Evolutionary conservation across 2,113 vertebrate species (phyloP).

Genomic region (Barbus barbus): DNA sequence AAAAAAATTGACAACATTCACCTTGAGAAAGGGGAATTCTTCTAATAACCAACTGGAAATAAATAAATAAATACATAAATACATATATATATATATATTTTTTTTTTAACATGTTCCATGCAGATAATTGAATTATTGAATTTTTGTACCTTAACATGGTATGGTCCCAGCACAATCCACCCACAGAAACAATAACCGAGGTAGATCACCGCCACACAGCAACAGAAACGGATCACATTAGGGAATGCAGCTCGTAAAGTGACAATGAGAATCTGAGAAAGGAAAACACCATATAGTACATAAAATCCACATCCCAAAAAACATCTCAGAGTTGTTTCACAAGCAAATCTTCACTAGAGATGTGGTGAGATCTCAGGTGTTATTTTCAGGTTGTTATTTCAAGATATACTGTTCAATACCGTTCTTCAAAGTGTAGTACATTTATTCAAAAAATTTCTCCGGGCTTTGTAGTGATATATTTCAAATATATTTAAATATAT

Average conservation of each 20-base stretch:
- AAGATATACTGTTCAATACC: too few relatives aligned
- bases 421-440: not conserved
- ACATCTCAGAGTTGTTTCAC: too few relatives aligned
- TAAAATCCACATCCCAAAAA: not conserved
- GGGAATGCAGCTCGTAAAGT: constrained; percentile 88
- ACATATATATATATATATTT: too few relatives aligned
- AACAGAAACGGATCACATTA: constrained; percentile 93
- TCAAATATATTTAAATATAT: too few relatives aligned
- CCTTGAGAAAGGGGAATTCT: too few relatives aligned
- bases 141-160: constrained; percentile 86
- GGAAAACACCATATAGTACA: not conserved
- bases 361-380: too few relatives aligned
- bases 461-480: not conserved
- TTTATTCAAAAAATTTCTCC: too few relatives aligned
- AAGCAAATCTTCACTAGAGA: not conserved
- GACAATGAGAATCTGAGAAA: constrained; percentile 86
- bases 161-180: constrained; percentile 95
- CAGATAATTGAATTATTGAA: not conserved
- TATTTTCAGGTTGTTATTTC: too few relatives aligned
- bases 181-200: constrained; percentile 97
- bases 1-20: not conserved
- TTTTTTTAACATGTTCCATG: not conserved
- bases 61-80: too few relatives aligned
- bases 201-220: constrained; percentile 94
- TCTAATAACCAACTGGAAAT: not conserved